Evolutionary conservation across 2,888 invertebrate species (phyloP), one percentile per base, ranked within the genome.

Genomic region (Amblyjoppa proteus): DNA sequence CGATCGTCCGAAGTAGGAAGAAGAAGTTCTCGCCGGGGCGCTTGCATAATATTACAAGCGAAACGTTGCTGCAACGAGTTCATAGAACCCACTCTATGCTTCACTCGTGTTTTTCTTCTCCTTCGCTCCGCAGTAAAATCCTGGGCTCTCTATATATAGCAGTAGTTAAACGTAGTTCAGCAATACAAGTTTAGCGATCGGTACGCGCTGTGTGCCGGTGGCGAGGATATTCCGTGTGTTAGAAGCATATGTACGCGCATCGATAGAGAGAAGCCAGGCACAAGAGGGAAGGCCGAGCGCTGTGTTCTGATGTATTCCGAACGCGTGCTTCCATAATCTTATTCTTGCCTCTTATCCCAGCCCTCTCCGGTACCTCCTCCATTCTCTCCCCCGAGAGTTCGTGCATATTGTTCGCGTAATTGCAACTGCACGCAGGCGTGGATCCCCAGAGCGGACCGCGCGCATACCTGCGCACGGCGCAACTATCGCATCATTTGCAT

Each of bases 331-430:
- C 73, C 71, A 73, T 78, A 83, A 77, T 78, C 64, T 83, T 78
- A 83, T 83, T 78, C 80, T 69, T 53, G 77, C 20, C 25, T 45
- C 64, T 73, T 69, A 34, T 64, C 34, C 64, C 64, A 34, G 64
- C 51, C 41, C 41, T 28, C 51, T 28, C 28, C 58, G 56, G 28
- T 75, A 56, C 66, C 56, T 64, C 70, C 76, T 41, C 75, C 70
- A 64, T 66, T 76, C 71, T 31, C 70, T 64, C n/a, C 31, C 71
- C 70, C 28, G 71, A 58, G 71, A 75, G 80, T 64, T 53, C 61
- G 69, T 71, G 77, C 53, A 79, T 71, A 84, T 71, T 84, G 53
- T 81, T 74, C 78, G 68, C 73, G 83, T 83, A 78, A 83, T 83
- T 78, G 83, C 78, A 73, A 77, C 45, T 77, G 64, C 77, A 73